Conservation (phyloP, 2,888 invertebrate species). For the Drosophila leonis region DNA sequence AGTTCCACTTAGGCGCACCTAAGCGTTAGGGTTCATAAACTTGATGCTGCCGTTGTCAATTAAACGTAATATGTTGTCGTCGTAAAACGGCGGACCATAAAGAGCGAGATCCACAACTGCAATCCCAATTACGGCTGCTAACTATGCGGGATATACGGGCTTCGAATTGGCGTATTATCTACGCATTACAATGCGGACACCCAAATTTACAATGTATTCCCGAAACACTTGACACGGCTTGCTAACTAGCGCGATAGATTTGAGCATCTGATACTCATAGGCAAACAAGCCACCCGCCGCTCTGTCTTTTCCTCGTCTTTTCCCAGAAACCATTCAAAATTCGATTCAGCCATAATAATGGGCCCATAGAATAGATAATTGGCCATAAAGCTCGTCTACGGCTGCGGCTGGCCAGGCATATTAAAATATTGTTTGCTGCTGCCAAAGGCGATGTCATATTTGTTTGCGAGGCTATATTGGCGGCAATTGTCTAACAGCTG, state of each 20-base stretch:
- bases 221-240: conserved; percentile 25
- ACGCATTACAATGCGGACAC: conserved; percentile 53
- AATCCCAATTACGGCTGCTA: conserved; percentile 57
- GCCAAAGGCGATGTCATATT: conserved; percentile 37
- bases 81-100: conserved; percentile 61
- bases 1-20: conserved; percentile 32
- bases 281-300: conserved; percentile 14
- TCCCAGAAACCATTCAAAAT: conserved; percentile 57
- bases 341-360: conserved; percentile 69
- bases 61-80: conserved; percentile 68
- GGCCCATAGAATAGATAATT: conserved; percentile 75
- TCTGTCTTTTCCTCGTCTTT: conserved; percentile 21
- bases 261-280: conserved; percentile 1
- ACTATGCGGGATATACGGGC: conserved; percentile 24
- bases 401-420: conserved; percentile 65
- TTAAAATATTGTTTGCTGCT: conserved; percentile 58
- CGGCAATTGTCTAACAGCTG: conserved; percentile 56
- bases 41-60: conserved; percentile 56
- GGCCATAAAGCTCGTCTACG: conserved; percentile 75
- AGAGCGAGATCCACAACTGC: conserved; percentile 42
- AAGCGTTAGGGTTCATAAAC: conserved; percentile 21
- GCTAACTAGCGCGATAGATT: background rate
- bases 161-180: conserved; percentile 54
- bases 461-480: conserved; percentile 51
- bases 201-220: conserved; percentile 23